Percentiles rank a stretch among this genome's conserved stretches.
phyloP scores from a whole-genome alignment of 2,113 vertebrate genomes.

The Tapirus terrestris region DNA sequence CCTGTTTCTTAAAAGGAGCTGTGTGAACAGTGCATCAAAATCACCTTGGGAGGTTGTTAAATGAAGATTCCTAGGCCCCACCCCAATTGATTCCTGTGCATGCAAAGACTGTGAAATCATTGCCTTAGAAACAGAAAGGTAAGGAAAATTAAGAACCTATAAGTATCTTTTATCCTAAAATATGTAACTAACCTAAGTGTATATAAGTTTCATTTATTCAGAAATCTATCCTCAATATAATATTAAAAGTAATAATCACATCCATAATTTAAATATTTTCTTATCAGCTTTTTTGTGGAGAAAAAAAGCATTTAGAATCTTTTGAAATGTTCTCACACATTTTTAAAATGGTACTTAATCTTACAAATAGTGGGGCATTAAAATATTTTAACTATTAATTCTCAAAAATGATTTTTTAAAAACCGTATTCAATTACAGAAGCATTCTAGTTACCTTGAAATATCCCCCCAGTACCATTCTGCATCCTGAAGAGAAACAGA shows the following conservation, averaged over 20 bases:
- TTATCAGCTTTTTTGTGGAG: neutral
- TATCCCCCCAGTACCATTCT: constrained; percentile 98
- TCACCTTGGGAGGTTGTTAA: neutral
- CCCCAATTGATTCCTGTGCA: neutral
- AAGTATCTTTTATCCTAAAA: constrained; percentile 43
- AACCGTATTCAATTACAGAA: constrained; percentile 57
- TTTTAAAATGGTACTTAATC: constrained; percentile 53
- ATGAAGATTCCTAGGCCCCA: neutral
- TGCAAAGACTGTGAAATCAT: neutral
- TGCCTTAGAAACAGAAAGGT: constrained; percentile 19
- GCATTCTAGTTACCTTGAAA: constrained; percentile 91
- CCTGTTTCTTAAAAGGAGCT: constrained; percentile 5
- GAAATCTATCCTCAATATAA: constrained; percentile 24
- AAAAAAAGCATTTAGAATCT: constrained; percentile 36
- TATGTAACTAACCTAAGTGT: constrained; percentile 14
- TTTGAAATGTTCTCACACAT: constrained; percentile 9
- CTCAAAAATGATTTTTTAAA: constrained; percentile 39
- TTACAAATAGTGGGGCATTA: constrained; percentile 16
- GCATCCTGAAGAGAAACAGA: constrained; percentile 92
- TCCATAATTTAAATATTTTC: constrained; percentile 31
- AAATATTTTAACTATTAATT: constrained; percentile 41
- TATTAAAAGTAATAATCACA: constrained; percentile 59
- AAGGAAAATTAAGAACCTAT: constrained; percentile 21
- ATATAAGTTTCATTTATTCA: neutral
- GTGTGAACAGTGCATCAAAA: constrained; percentile 43